Percentiles rank a stretch among this genome's conserved stretches.
These are phyloP conservation scores for Pammene fasciana DNA, from an alignment of 2,888 invertebrate species.

Conservation along the genomic window DNA sequence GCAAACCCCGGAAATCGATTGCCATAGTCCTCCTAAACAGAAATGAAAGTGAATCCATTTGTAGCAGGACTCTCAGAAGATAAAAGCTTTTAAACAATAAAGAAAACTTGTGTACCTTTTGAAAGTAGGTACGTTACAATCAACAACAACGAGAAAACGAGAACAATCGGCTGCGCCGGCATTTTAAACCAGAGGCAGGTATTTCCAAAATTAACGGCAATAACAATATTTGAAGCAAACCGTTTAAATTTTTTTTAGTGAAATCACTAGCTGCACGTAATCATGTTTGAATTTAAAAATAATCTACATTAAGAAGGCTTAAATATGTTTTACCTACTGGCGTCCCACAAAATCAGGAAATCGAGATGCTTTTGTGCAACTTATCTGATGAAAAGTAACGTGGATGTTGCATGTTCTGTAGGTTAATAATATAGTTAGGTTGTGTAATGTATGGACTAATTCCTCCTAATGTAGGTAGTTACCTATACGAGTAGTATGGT, in stretches of 20 bases:
- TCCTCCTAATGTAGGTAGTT: no score
- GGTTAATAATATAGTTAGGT: no score
- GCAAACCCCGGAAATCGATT: neutral
- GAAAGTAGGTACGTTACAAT: neutral
- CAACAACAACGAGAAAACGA: neutral
- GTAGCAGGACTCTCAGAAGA: neutral
- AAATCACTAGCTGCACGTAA: slow-evolving; percentile 27
- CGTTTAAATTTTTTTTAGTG: slow-evolving; percentile 21
- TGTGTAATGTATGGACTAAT: no score
- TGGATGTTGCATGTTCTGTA: no score
- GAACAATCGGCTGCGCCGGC: slow-evolving; percentile 5
- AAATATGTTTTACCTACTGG: neutral
- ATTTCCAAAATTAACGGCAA: slow-evolving; percentile 20
- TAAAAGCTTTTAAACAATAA: neutral
- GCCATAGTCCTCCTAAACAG: no score
- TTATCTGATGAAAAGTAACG: no score
- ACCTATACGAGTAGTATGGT: no score
- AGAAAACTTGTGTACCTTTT: neutral
- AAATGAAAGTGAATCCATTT: neutral
- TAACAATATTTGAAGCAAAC: slow-evolving; percentile 29
- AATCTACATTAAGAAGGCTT: neutral
- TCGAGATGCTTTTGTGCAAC: no score
- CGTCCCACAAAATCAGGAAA: no score
- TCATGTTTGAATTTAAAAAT: slow-evolving; percentile 2
- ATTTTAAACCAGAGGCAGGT: neutral